Evolutionary conservation across 1,140 invertebrate species (phyloP), one percentile per base, ranked within the genome.

Genomic region (Microplitis mediator): DNA sequence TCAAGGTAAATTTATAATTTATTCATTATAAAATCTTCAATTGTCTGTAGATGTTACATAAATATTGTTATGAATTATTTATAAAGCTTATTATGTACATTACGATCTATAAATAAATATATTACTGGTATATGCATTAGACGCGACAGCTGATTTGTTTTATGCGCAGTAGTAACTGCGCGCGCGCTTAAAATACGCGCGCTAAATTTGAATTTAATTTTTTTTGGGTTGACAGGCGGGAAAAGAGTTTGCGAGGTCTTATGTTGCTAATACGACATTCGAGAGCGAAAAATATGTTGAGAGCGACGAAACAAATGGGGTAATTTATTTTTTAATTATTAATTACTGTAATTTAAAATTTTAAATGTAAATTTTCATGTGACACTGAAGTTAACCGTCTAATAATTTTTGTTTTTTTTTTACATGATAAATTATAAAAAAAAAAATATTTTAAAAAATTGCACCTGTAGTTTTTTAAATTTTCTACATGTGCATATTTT

Each of bases 241-340:
- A 62, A 63, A 32, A 56, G 58, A 39, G 23, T 36, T 74, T 9
- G 14, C 14, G 34, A 75, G 68, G 36, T 36, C 13, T n/a, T 73
- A 67, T 31, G 62, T 35, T 3, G 58, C 63, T 0, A 71, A 75
- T n/a, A 64, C 69, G 39, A 71, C 58, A 5, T 69, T 68, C 32
- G 63, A 67, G 14, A 64, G 54, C 36, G 78, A 80, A 23, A 81
- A 82, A 73, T 82, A 81, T 68, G 65, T 85, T 9, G 73, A 82
- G 16, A 77, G 71, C 1, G 74, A 66, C 4, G 58, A 84, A 75
- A 73, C 62, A 16, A 64, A 82, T 67, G 82, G 83, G 65, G 83
- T 85, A 73, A 74, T 64, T n/a, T 58, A 39, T 51, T 16, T 70
- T 65, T 67, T 63, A 71, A 61, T 67, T 63, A 34, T 4, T 32